Evolutionary conservation across 2,888 invertebrate species (phyloP), one percentile per base, ranked within the genome.

Genomic region (Mamestra brassicae): DNA sequence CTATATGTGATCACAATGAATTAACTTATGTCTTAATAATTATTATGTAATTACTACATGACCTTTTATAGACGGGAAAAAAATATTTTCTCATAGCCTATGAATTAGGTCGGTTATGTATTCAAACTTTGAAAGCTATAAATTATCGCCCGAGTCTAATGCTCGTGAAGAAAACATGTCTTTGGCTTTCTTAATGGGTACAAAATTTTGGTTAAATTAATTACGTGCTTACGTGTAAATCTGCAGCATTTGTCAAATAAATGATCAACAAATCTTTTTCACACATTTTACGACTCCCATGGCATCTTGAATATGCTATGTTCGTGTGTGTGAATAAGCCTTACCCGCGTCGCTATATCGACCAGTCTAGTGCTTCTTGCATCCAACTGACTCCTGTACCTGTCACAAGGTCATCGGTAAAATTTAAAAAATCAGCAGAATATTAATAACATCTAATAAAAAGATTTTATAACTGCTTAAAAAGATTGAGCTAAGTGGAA

Each of bases 81-180:
- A 85, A 71, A 73, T 55, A 0, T 58, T 83, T 72, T 87, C 84
- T 74, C 78, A 85, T 87, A 79, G 72, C 62, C 63, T 78, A 62
- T 58, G 36, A 26, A 7, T 72, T 26, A 85, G 13, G 83, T 6
- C 1, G 26, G 34, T 42, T 47, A 11, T 55, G 34, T 50, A 85
- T 13, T 38, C 1, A 50, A 36, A 36, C 36, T 58, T 58, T 60
- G 8, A 26, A 69, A 38, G 68, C 64, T 65, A 67, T 71, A 60
- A 38, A 69, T 17, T 38, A 54, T 54, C 8, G 13, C 50, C 8
- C 45, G 10, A 15, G 7, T 38, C 38, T 8, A 2, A 4, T 57
- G 11, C 36, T 47, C 6, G 5, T 13, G 8, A 34, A 15, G 34
- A 69, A 15, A n/a, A 7, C 34, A 34, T 13, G 26, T 5, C 4